phyloP scores from a whole-genome alignment of 64 coral and sea anemone species.

The Actinia tenebrosa region DNA sequence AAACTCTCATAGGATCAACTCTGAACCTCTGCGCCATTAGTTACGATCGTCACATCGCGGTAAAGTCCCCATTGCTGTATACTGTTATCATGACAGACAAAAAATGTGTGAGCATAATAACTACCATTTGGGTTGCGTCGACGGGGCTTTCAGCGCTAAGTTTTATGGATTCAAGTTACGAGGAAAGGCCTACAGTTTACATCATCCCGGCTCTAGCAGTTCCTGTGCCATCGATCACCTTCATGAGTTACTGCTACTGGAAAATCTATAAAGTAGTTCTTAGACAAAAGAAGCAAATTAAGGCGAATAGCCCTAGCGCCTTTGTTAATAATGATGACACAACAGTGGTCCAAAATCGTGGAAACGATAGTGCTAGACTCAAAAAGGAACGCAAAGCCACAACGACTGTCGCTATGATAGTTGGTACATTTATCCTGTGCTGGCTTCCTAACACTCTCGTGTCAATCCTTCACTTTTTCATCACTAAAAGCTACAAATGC shows the following conservation, averaged over 20 bases:
- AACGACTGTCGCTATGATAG: slow-evolving; percentile 5
- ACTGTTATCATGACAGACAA: slow-evolving; percentile 4
- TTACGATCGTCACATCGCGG: slow-evolving; percentile 20
- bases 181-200: slow-evolving; percentile 8
- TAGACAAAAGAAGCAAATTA: slow-evolving; percentile 18
- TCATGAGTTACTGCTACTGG: slow-evolving; percentile 30
- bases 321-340: not conserved
- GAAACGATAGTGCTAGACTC: not conserved
- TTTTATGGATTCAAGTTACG: slow-evolving; percentile 12
- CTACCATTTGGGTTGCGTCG: slow-evolving; percentile 6
- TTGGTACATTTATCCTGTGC: slow-evolving; percentile 18
- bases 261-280: slow-evolving; percentile 17
- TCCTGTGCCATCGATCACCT: not conserved
- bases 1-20: slow-evolving; percentile 7
- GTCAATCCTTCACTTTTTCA: slow-evolving; percentile 12
- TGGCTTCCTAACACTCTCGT: slow-evolving; percentile 20
- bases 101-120: not conserved
- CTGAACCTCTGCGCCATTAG: slow-evolving; percentile 9
- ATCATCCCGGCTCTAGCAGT: not conserved
- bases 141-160: not conserved
- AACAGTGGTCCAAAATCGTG: not conserved
- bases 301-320: slow-evolving; percentile 13
- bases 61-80: slow-evolving; percentile 3
- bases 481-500: not conserved
- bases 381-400: slow-evolving; percentile 25